A percentile compares a stretch with the other conserved stretches of the same genome.
phyloP scores from a whole-genome alignment of 2,797 vertebrate species.

The Manis crassicaudata region DNA sequence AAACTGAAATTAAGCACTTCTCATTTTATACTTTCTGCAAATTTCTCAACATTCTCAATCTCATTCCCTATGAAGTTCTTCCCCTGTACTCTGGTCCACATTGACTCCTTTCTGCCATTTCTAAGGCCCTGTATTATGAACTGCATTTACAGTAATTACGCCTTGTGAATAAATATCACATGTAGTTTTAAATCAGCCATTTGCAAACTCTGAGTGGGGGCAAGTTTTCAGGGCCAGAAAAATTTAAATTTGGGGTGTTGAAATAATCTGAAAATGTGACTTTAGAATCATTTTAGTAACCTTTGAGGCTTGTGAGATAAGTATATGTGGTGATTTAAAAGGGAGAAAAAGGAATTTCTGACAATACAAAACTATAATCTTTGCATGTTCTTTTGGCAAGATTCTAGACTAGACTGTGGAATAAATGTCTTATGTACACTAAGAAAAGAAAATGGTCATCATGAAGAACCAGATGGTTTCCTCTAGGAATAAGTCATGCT shows the following conservation, averaged over 20 bases:
- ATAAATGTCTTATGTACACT: background rate
- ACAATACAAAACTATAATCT: background rate
- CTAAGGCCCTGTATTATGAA: background rate
- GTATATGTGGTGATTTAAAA: constrained; percentile 21
- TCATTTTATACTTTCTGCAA: background rate
- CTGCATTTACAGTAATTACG: background rate
- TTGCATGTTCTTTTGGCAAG: background rate
- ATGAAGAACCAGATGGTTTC: background rate
- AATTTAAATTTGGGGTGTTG: background rate
- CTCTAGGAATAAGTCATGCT: constrained; percentile 42
- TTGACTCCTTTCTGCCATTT: background rate
- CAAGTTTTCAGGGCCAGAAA: background rate
- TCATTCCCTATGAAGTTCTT: background rate
- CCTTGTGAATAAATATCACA: constrained; percentile 11
- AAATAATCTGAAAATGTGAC: constrained; percentile 21
- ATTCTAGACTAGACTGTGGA: constrained; percentile 2
- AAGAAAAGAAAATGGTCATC: constrained; percentile 43
- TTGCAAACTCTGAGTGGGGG: background rate
- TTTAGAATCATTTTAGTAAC: constrained; percentile 9
- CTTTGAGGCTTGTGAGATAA: constrained; percentile 20
- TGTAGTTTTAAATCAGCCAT: constrained; percentile 9
- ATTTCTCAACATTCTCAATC: background rate
- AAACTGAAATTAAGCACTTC: background rate
- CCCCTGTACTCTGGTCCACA: background rate
- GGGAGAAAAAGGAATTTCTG: background rate